Base-by-base conservation (phyloP, 2,797 vertebrate species). In the Dendrocincla fuliginosa region DNA sequence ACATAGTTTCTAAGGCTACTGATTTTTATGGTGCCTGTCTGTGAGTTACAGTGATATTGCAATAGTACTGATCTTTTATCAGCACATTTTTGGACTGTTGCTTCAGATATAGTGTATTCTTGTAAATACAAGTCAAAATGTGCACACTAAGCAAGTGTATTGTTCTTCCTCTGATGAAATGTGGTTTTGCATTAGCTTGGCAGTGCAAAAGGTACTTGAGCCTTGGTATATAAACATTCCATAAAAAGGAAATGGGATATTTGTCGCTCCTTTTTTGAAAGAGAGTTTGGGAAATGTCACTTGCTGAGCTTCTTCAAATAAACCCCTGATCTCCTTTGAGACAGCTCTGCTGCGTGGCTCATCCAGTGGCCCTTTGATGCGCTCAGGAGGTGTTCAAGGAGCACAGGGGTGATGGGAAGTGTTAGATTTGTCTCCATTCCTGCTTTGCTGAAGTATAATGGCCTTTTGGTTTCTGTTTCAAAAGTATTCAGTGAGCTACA, bases 171-270 rank as follows among this genome's bases (percentile, higher is more conserved):
- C 33, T 67, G 42, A 47, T 93, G 63, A 68, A 90, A 81, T 59
- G 65, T 44, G 68, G 42, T 24, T 80, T 74, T 73, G 60, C n/a
- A 22, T 90, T 93, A 70, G 64, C 19, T 92, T 92, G 67, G 42
- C 81, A 56, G 35, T 0, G 1, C 73, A 64, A 86, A 92, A 84
- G 59, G 67, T 68, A 37, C 53, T 78, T 1, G 0, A 30, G 55
- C 77, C 35, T 42, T 64, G 44, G 81, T 15, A 9, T 87, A 93
- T 93, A 95, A 86, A 94, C 63, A 91, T 94, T 84, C 55, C 5
- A 2, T 92, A 90, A 46, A 42, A 84, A 89, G 68, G 75, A 61
- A 95, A 68, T 44, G 71, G 25, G 61, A 23, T 94, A 84, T 91
- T 85, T 8, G 5, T 89, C 52, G 87, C 84, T 74, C 18, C 61